Evolutionary conservation across 1,140 invertebrate genomes (phyloP).

Genomic region (Uloborus diversus): DNA sequence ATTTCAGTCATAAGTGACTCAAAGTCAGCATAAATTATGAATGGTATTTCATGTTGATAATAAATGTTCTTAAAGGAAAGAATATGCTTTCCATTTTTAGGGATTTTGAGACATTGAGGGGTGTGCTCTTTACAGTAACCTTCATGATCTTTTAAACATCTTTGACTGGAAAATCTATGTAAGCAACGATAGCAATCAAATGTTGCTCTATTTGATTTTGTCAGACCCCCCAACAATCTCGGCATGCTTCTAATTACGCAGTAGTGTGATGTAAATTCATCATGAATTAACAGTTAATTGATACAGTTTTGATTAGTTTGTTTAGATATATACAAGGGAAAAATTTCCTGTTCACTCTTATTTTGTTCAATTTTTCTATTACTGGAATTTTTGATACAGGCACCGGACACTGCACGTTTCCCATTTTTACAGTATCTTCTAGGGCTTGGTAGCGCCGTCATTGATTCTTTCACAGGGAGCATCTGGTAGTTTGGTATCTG

Average conservation of each 20-base stretch:
- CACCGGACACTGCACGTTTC: too few species aligned
- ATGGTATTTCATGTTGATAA: not conserved
- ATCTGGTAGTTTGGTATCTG: too few species aligned
- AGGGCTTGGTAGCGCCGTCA: too few species aligned
- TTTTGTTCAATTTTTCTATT: too few species aligned
- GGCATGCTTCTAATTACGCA: not conserved
- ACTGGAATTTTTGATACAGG: too few species aligned
- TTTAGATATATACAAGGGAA: not conserved
- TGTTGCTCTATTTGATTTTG: not conserved
- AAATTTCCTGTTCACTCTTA: not conserved
- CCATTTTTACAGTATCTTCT: too few species aligned
- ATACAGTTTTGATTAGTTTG: not conserved
- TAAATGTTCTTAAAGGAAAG: not conserved
- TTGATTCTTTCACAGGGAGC: too few species aligned
- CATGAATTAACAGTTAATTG: not conserved
- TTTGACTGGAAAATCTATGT: not conserved
- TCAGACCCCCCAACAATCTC: not conserved
- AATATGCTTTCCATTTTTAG: not conserved
- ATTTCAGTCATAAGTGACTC: not conserved
- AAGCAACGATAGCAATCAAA: not conserved
- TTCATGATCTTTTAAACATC: not conserved
- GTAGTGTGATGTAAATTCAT: not conserved
- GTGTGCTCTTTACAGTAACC: not conserved
- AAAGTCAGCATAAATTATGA: too few species aligned
- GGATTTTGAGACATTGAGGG: not conserved